Conservation (phyloP, 1,140 invertebrate genomes). For the Charaxes varanes region DNA sequence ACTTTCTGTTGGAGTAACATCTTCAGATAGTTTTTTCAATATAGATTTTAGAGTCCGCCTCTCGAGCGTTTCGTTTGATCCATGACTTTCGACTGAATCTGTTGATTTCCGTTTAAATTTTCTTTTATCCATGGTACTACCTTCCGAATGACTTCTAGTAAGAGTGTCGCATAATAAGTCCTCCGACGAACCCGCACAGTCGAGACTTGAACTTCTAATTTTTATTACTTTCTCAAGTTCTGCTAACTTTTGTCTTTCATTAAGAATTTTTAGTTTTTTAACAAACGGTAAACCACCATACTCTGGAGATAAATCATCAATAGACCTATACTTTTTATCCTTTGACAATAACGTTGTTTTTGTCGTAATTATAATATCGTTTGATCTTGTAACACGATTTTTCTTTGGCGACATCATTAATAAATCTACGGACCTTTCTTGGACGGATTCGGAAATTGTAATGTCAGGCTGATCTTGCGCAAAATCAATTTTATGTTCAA, state of each 20-base stretch:
- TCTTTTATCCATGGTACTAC: conserved; percentile 74
- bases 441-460: conserved; percentile 49
- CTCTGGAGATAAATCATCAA: conserved; percentile 91
- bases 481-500: conserved; percentile 44
- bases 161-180: conserved; percentile 76
- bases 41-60: conserved; percentile 88
- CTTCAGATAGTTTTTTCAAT: conserved; percentile 85
- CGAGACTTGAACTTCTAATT: conserved; percentile 85
- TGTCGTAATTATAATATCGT: conserved; percentile 40
- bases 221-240: conserved; percentile 84
- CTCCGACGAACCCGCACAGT: conserved; percentile 80
- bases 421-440: conserved; percentile 58
- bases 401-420: conserved; percentile 52
- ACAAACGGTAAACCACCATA: conserved; percentile 91
- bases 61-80: conserved; percentile 89
- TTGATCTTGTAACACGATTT: conserved; percentile 31
- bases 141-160: conserved; percentile 79
- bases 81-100: conserved; percentile 77
- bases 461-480: conserved; percentile 47
- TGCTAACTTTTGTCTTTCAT: conserved; percentile 89
- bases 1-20: conserved; percentile 67
- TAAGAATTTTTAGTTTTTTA: conserved; percentile 90
- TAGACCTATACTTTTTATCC: conserved; percentile 83
- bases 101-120: conserved; percentile 59
- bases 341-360: conserved; percentile 46